A percentile compares a stretch with the other conserved stretches of the same genome.
These are phyloP conservation scores for Pollenia griseotomentosa DNA, from an alignment of 2,888 invertebrate species.

Conservation along the genomic window DNA sequence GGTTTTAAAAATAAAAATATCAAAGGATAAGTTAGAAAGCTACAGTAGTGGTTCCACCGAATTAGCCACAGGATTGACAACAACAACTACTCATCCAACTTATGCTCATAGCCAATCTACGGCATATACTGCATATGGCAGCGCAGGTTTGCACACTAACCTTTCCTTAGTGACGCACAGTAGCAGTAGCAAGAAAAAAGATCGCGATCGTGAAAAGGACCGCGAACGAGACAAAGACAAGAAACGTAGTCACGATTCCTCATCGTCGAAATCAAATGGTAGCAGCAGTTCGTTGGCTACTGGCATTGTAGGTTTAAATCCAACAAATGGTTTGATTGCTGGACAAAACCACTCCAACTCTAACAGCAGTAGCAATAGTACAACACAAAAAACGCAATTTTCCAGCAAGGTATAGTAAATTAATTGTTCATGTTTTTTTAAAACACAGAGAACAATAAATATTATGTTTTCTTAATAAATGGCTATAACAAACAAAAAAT, in stretches of 20 bases:
- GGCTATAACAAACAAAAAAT: constrained; percentile 45
- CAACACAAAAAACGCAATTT: constrained; percentile 77
- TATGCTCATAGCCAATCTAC: constrained; percentile 53
- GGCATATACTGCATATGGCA: constrained; percentile 45
- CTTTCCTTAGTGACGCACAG: constrained; percentile 64
- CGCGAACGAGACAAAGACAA: constrained; percentile 81
- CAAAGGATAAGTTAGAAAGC: constrained; percentile 89
- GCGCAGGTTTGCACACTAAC: constrained; percentile 60
- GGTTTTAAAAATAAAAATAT: constrained; percentile 91
- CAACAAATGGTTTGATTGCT: constrained; percentile 64
- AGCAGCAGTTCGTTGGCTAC: constrained; percentile 52
- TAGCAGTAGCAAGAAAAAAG: constrained; percentile 80
- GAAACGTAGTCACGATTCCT: constrained; percentile 80
- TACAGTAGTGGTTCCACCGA: constrained; percentile 78
- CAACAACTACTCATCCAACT: constrained; percentile 41
- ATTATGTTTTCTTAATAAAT: constrained; percentile 30
- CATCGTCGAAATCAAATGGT: constrained; percentile 80
- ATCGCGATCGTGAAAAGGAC: constrained; percentile 83
- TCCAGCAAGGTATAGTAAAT: constrained; percentile 79
- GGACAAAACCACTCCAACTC: constrained; percentile 45
- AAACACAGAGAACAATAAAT: constrained; percentile 21
- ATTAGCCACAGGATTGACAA: constrained; percentile 6
- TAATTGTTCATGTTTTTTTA: constrained; percentile 50
- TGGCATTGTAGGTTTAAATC: constrained; percentile 53
- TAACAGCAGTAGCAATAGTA: constrained; percentile 62